phyloP scores from a whole-genome alignment of 2,797 vertebrate genomes.

The Steatocranus sp. region DNA sequence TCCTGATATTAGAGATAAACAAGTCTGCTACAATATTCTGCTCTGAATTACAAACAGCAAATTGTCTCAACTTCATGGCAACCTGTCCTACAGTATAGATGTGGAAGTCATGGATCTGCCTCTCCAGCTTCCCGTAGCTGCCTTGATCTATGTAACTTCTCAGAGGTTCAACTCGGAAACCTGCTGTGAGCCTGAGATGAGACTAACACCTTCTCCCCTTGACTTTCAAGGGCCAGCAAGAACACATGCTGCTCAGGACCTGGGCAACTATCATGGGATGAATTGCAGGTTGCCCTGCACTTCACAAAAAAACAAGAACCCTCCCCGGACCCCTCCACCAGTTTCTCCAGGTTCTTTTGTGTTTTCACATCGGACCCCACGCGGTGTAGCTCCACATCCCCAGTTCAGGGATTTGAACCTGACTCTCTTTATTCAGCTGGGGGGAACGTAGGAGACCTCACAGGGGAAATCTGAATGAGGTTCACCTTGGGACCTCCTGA shows the following conservation, averaged over 20 bases:
- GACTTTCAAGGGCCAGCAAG: not conserved
- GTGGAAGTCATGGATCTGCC: not conserved
- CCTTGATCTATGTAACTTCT: not conserved
- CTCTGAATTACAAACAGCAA: not conserved
- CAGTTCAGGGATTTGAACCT: not conserved
- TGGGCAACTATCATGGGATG: not conserved
- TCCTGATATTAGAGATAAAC: not conserved
- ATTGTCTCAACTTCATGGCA: not conserved
- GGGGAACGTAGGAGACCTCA: not conserved
- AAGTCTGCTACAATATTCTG: not conserved
- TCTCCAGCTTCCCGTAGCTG: not conserved
- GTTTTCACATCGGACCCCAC: not conserved
- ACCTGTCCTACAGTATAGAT: fast-evolving
- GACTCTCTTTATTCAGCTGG: not conserved
- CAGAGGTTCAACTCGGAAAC: not conserved
- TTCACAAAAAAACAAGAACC: not conserved
- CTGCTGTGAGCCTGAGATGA: not conserved
- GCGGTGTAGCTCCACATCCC: not conserved
- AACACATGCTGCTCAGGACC: not conserved
- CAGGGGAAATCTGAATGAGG: not conserved
- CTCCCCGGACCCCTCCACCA: fast-evolving
- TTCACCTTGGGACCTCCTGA: not conserved
- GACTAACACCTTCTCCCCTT: not conserved
- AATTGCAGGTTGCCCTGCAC: not conserved
- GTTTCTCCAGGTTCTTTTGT: not conserved